phyloP scores from a whole-genome alignment of 2,113 vertebrate genomes.

The Marmota flaviventris region DNA sequence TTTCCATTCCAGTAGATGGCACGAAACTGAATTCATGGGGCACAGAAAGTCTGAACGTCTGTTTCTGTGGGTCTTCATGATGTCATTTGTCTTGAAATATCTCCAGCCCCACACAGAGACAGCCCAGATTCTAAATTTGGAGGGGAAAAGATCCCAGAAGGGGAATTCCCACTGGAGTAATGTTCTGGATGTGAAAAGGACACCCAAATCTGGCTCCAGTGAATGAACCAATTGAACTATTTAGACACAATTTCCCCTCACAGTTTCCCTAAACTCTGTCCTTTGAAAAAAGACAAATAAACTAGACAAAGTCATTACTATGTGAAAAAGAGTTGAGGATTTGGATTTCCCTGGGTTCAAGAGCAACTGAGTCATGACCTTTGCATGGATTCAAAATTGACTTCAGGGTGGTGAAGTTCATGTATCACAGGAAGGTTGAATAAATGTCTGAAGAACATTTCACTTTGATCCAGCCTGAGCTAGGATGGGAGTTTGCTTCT shows the following conservation, averaged over 20 bases:
- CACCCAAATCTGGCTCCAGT: background rate
- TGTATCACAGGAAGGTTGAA: background rate
- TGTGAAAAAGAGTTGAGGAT: background rate
- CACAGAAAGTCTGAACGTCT: conserved; percentile 39
- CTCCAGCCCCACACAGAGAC: background rate
- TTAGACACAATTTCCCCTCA: background rate
- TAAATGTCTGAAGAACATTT: conserved; percentile 11
- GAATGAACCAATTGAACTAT: conserved; percentile 33
- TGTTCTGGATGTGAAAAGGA: background rate
- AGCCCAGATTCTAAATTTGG: conserved; percentile 64
- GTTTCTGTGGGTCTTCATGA: conserved; percentile 66
- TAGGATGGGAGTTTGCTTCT: background rate
- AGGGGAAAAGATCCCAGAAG: background rate
- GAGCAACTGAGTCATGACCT: background rate
- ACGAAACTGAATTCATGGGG: background rate
- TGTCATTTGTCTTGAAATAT: conserved; percentile 65
- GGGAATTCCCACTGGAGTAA: conserved; percentile 31
- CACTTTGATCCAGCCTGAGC: background rate
- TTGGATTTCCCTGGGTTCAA: background rate
- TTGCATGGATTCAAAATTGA: background rate
- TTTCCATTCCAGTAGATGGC: conserved; percentile 62
- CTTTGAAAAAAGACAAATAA: conserved; percentile 43
- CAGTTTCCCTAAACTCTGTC: background rate
- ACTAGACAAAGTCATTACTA: background rate
- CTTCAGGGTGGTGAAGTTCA: background rate